Evolutionary conservation across 2,797 vertebrate species (phyloP), one percentile per base, ranked within the genome.

Genomic region (Sebastes matsubarae): DNA sequence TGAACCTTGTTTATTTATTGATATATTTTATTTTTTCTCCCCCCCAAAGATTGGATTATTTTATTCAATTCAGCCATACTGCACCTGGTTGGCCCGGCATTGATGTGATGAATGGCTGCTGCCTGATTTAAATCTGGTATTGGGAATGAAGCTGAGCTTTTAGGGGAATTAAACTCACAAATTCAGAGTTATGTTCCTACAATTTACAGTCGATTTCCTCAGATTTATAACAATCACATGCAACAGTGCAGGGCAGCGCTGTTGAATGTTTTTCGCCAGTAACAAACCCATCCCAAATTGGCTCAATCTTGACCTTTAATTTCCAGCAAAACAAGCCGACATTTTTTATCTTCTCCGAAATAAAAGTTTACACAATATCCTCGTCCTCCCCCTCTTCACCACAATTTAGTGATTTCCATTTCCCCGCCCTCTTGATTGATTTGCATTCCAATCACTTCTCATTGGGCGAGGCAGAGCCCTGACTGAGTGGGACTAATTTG

Each of bases 401-500:
- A 55, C 81, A 77, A 78, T 82, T 77, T 84, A 77, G 80, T 34
- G 65, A 79, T 85, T 88, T 90, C 76, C 81, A 68, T 92, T 81
- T 91, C 95, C 95, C 96, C 96, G 95, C 95, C 96, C 96, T 96
- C 96, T 94, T 96, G 96, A 97, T 97, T 96, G 97, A 97, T 97
- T 97, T 97, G 95, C 96, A 97, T 97, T 97, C 97, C 97, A 96
- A 96, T 96, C 96, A 95, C 96, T 96, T 97, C 97, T 97, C 96
- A 97, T 98, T 97, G 97, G 97, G 96, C 93, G 95, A 97, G 95
- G 97, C 96, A 95, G 97, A 96, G 95, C 96, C 96, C 97, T 97
- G 97, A 97, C 97, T 97, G 97, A 97, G 97, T 95, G 96, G 97
- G 97, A 97, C 97, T 97, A 97, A 98, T 98, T 97, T 97, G 96